Conservation (phyloP, 2,113 vertebrate species). For the Caloenas nicobarica region DNA sequence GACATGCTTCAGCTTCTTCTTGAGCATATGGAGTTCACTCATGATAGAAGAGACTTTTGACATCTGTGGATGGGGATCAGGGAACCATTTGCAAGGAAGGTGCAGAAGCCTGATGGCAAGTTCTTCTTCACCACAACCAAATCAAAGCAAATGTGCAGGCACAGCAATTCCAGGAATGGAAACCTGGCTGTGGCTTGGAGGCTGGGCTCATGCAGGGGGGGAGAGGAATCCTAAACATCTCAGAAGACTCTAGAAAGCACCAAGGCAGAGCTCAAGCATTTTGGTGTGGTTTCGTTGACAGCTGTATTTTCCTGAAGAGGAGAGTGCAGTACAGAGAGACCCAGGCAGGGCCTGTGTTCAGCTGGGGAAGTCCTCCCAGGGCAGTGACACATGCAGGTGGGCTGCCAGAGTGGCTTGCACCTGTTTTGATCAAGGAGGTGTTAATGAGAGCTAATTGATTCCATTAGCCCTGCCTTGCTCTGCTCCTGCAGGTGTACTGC, state of each 20-base stretch:
- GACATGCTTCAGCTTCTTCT: too few species aligned
- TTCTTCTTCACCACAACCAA: not conserved
- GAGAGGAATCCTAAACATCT: not conserved
- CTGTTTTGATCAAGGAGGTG: not conserved
- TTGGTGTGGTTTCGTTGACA: not conserved
- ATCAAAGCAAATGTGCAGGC: fast-evolving
- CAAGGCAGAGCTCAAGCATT: fast-evolving
- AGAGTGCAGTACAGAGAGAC: not conserved
- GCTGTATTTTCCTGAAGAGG: not conserved
- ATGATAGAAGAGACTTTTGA: too few species aligned
- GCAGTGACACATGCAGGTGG: not conserved
- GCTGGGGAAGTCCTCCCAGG: not conserved
- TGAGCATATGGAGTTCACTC: too few species aligned
- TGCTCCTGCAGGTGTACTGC: not conserved
- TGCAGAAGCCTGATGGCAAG: not conserved
- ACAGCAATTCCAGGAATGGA: not conserved
- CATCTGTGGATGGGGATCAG: not conserved
- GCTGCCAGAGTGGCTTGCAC: not conserved
- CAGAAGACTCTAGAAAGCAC: not conserved
- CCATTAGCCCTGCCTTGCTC: not conserved
- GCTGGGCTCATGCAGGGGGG: not conserved
- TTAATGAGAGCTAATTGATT: not conserved
- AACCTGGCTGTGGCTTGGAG: not conserved
- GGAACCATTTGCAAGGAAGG: fast-evolving
- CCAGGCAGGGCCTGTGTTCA: not conserved